phyloP scores from a whole-genome alignment of 2,888 invertebrate genomes.

The Therioaphis trifolii region DNA sequence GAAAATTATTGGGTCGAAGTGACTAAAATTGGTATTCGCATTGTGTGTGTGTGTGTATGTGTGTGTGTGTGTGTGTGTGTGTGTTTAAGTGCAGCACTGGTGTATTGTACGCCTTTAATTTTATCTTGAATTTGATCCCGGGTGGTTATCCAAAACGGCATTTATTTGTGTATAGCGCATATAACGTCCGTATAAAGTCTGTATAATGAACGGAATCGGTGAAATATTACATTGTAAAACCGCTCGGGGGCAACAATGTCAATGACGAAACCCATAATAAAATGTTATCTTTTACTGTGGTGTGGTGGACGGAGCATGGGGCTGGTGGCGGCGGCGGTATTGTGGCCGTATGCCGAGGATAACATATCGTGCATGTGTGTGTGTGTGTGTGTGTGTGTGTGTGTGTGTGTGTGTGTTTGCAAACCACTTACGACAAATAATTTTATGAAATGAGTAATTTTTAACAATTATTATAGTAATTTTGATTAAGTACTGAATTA shows the following conservation, averaged over 20 bases:
- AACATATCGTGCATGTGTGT: too few species aligned
- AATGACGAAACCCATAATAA: slow-evolving; percentile 57
- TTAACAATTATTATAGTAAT: too few species aligned
- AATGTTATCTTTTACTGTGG: slow-evolving; percentile 47
- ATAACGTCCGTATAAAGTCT: neutral
- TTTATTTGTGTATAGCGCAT: slow-evolving; percentile 47
- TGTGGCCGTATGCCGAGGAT: neutral
- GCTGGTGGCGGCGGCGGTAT: neutral
- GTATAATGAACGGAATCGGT: slow-evolving; percentile 55
- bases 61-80: too few species aligned
- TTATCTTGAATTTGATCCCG: slow-evolving; percentile 62
- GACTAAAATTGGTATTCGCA: too few species aligned
- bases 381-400: too few species aligned
- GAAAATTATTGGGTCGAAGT: too few species aligned
- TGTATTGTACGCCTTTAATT: slow-evolving; percentile 50
- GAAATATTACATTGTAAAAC: slow-evolving; percentile 58
- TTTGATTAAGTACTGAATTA: too few species aligned
- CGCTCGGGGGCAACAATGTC: slow-evolving; percentile 57
- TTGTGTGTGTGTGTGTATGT: too few species aligned
- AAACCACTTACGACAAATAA: too few species aligned
- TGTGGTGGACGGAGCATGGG: neutral
- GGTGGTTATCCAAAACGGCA: slow-evolving; percentile 61
- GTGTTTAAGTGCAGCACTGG: too few species aligned
- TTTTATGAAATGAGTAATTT: too few species aligned
- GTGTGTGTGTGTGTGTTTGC: too few species aligned